Conservation (phyloP, 2,888 invertebrate genomes). For the Pyrgus malvae region DNA sequence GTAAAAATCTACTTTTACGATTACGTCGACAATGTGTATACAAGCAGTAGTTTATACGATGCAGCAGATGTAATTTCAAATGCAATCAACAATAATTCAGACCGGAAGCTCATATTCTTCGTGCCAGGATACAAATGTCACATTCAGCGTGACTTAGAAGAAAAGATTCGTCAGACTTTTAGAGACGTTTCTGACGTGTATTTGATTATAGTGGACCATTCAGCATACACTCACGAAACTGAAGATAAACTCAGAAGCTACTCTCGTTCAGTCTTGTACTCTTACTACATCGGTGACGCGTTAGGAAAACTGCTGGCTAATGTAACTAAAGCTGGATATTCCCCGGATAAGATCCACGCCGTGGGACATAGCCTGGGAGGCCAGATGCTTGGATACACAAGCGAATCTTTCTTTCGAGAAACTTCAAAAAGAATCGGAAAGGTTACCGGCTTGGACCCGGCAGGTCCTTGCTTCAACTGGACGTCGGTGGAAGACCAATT, state of each 20-base stretch:
- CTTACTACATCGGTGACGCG: slow-evolving; percentile 33
- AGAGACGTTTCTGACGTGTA: slow-evolving; percentile 29
- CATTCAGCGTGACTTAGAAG: slow-evolving; percentile 33
- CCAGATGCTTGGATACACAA: slow-evolving; percentile 34
- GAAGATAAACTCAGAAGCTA: slow-evolving; percentile 32
- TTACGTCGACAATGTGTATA: slow-evolving; percentile 30
- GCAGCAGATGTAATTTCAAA: slow-evolving; percentile 25
- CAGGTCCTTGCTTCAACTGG: slow-evolving; percentile 36
- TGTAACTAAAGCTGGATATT: slow-evolving; percentile 18
- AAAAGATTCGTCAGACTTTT: slow-evolving; percentile 30
- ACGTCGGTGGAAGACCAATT: slow-evolving; percentile 45
- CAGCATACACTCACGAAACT: slow-evolving; percentile 32
- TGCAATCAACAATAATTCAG: slow-evolving; percentile 14
- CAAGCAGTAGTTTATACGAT: slow-evolving; percentile 22
- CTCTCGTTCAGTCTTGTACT: slow-evolving; percentile 35
- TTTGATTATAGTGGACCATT: slow-evolving; percentile 36
- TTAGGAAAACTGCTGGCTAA: slow-evolving; percentile 31
- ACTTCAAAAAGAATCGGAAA: slow-evolving; percentile 26
- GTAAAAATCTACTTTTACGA: slow-evolving; percentile 34
- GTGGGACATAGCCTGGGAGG: slow-evolving; percentile 37
- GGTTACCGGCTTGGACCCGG: slow-evolving; percentile 37
- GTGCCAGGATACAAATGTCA: slow-evolving; percentile 35
- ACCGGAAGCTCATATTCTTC: slow-evolving; percentile 28
- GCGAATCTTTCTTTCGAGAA: slow-evolving; percentile 25
- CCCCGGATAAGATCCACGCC: slow-evolving; percentile 30